Conservation (phyloP, 2,113 vertebrate species). For the Poecile atricapillus region DNA sequence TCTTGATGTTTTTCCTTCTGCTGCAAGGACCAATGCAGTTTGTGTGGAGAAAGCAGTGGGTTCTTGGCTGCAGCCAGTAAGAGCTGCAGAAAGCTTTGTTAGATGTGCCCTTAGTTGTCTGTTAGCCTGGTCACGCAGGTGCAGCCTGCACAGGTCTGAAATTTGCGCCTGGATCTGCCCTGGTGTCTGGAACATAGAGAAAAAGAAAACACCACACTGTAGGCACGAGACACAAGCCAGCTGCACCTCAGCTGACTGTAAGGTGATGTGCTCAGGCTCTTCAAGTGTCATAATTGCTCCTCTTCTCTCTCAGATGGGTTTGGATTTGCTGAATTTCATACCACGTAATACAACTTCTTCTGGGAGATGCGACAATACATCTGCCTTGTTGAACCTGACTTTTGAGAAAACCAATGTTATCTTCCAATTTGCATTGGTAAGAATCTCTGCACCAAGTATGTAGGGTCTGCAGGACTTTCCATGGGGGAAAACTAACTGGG, state of each 20-base stretch:
- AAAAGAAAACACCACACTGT: not conserved
- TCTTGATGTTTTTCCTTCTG: not conserved
- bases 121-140: not conserved
- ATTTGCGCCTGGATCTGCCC: fast-evolving
- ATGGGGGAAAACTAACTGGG: not conserved
- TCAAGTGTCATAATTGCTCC: not conserved
- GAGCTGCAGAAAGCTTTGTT: not conserved
- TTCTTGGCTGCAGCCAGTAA: not conserved
- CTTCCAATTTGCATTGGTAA: conserved; percentile 81
- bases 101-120: not conserved
- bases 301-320: conserved; percentile 60
- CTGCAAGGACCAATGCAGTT: not conserved
- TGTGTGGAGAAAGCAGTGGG: not conserved
- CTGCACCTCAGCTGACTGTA: fast-evolving
- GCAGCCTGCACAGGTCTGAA: not conserved
- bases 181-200: not conserved
- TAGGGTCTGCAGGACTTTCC: not conserved
- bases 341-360: conserved; percentile 62
- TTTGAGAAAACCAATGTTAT: conserved; percentile 21
- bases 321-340: conserved; percentile 75
- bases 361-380: conserved; percentile 71
- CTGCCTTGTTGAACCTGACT: conserved; percentile 70
- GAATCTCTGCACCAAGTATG: not conserved
- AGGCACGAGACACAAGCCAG: not conserved
- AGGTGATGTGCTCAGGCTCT: not conserved